Evolutionary conservation across 2,113 vertebrate genomes (phyloP).

Genomic region (Philantomba maxwellii): DNA sequence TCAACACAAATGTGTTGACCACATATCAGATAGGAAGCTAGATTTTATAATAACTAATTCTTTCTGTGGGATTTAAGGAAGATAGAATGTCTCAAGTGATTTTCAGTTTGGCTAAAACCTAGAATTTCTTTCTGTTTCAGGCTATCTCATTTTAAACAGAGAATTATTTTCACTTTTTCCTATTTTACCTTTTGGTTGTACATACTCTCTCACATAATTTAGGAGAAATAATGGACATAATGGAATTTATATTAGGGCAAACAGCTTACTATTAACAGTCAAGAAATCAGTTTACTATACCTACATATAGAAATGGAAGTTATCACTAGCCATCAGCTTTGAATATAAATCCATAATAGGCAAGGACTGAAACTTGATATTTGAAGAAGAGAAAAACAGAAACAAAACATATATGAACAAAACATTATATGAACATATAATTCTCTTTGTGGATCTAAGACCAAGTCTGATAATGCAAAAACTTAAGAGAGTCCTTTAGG

Average conservation of each 20-base stretch:
- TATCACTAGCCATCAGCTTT: not conserved
- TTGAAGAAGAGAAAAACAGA: not conserved
- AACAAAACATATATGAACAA: rapidly evolving
- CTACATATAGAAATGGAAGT: not conserved
- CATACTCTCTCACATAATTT: not conserved
- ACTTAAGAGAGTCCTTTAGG: not conserved
- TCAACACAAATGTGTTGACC: not conserved
- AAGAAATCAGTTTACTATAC: not conserved
- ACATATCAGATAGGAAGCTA: not conserved
- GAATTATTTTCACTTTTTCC: not conserved
- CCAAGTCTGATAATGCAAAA: not conserved
- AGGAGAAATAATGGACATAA: not conserved
- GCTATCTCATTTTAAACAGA: not conserved
- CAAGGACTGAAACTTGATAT: not conserved
- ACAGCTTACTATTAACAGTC: not conserved
- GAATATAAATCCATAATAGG: not conserved
- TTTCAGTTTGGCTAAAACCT: not conserved
- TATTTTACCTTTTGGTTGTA: not conserved
- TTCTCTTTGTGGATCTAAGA: not conserved
- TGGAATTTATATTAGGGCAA: not conserved
- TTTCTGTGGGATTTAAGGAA: not conserved
- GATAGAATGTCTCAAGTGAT: not conserved
- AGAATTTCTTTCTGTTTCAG: not conserved
- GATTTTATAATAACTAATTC: not conserved
- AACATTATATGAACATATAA: not conserved